phyloP scores from a whole-genome alignment of 2,113 vertebrate genomes.

The Ailuropoda melanoleuca region DNA sequence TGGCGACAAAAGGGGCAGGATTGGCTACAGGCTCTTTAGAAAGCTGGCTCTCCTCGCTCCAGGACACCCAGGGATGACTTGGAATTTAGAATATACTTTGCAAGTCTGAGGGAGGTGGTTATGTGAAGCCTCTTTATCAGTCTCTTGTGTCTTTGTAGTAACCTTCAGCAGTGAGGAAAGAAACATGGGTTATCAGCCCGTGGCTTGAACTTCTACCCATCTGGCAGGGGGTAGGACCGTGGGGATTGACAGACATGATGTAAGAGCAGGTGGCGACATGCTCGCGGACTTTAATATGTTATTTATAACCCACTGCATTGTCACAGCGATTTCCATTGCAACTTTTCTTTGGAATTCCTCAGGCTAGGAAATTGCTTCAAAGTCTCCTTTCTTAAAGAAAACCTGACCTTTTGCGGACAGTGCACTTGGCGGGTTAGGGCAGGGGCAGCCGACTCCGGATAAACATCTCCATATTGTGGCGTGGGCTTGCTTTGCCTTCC shows the following conservation, averaged over 20 bases:
- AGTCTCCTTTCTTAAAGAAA: conserved; percentile 51
- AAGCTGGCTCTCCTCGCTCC: not conserved
- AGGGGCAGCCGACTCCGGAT: not conserved
- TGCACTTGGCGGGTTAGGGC: not conserved
- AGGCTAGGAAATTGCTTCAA: conserved; percentile 30
- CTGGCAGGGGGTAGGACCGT: not conserved
- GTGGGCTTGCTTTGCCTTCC: not conserved
- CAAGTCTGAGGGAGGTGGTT: not conserved
- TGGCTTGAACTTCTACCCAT: not conserved
- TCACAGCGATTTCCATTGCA: conserved; percentile 55
- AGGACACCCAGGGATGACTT: not conserved
- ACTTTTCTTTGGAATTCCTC: conserved; percentile 59
- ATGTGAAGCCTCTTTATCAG: not conserved
- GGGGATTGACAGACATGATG: not conserved
- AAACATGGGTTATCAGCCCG: not conserved
- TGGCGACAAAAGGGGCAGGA: not conserved
- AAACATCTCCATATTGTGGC: not conserved
- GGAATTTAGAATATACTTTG: not conserved
- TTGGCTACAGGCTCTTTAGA: not conserved
- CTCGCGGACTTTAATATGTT: not conserved
- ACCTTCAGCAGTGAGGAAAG: not conserved
- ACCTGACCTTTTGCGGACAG: conserved; percentile 1
- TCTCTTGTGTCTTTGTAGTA: not conserved
- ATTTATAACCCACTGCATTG: conserved; percentile 41
- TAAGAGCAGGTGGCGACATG: not conserved